These are phyloP conservation scores for Drosophila simulans DNA, from an alignment of 1,140 invertebrate species.

Conservation along the genomic window DNA sequence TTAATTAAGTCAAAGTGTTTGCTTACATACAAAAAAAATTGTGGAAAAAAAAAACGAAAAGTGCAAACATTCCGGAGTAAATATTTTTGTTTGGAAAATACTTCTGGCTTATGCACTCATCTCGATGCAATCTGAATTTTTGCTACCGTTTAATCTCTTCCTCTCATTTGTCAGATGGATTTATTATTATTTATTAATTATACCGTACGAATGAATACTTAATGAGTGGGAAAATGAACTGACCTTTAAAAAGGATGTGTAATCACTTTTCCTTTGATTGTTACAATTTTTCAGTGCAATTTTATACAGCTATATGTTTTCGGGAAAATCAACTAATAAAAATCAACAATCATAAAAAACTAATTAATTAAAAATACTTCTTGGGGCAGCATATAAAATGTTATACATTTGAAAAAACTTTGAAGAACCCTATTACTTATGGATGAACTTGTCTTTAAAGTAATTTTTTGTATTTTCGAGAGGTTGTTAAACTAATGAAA, in stretches of 20 bases:
- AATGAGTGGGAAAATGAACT: conserved; percentile 20
- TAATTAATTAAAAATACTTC: too few relatives aligned
- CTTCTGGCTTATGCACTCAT: conserved; percentile 9
- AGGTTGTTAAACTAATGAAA: conserved; percentile 65
- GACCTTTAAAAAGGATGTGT: too few relatives aligned
- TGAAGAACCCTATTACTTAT: conserved; percentile 13
- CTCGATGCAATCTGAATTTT: conserved; percentile 2
- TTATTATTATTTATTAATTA: conserved; percentile 41
- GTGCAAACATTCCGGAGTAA: conserved; percentile 25
- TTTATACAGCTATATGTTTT: not conserved
- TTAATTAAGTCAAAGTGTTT: conserved; percentile 60
- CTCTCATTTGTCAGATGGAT: not conserved
- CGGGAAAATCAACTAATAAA: not conserved
- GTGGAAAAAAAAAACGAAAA: conserved; percentile 10
- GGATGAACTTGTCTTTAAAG: conserved; percentile 7
- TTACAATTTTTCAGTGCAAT: not conserved
- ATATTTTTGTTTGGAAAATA: conserved; percentile 30
- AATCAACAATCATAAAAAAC: too few relatives aligned
- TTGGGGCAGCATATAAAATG: too few relatives aligned
- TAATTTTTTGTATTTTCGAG: not conserved
- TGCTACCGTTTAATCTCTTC: conserved; percentile 8
- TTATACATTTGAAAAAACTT: not conserved
- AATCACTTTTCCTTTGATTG: too few relatives aligned
- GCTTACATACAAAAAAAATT: conserved; percentile 14
- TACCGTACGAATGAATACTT: conserved; percentile 16